Conservation (phyloP, 2,113 vertebrate species). For the Ardeotis arabs region DNA sequence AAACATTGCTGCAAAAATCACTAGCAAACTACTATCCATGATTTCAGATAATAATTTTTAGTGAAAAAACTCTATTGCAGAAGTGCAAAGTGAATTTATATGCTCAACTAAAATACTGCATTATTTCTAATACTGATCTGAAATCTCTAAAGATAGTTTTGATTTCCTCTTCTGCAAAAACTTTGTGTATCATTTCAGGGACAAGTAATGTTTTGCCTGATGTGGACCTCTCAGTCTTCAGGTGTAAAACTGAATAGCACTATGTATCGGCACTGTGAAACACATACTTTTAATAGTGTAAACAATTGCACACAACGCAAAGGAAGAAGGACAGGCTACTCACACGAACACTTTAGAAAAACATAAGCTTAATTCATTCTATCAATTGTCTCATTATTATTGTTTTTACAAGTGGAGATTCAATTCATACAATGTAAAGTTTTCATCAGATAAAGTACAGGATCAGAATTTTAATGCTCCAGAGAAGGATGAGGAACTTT, state of each 20-base stretch:
- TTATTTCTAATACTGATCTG: background rate
- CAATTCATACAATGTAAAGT: background rate
- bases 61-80: background rate
- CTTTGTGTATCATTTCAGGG: background rate
- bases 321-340: background rate
- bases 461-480: background rate
- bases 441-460: background rate
- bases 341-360: background rate
- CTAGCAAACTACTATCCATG: background rate
- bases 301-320: background rate
- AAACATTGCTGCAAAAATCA: background rate
- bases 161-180: background rate
- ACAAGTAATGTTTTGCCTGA: background rate
- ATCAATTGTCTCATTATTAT: background rate
- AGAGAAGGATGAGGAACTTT: background rate
- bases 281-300: background rate
- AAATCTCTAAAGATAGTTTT: background rate
- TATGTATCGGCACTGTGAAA: background rate
- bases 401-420: background rate
- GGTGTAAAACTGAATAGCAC: background rate
- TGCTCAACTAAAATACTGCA: background rate
- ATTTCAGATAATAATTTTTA: background rate
- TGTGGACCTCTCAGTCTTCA: background rate
- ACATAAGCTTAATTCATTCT: background rate
- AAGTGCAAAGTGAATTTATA: background rate